Evolutionary conservation across 2,113 vertebrate species (phyloP).

Genomic region (Sylvietta virens): DNA sequence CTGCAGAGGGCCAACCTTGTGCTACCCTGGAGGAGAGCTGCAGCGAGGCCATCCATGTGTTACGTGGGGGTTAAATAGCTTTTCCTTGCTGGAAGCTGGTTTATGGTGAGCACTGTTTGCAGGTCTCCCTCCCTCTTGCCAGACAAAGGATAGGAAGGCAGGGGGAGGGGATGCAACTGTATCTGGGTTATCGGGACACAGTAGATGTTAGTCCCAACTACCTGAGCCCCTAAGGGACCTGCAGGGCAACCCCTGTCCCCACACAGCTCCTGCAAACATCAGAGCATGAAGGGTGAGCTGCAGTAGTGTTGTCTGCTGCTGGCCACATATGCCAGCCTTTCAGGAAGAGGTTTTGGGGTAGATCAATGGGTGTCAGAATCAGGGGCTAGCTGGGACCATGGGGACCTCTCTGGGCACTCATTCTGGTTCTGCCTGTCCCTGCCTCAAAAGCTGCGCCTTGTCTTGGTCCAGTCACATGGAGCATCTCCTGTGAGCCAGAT

Average conservation of each 20-base stretch:
- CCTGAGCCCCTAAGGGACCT: not conserved
- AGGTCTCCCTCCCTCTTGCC: not conserved
- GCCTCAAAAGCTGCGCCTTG: not conserved
- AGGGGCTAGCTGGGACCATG: not conserved
- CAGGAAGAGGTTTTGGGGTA: not conserved
- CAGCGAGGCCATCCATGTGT: not conserved
- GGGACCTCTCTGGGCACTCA: not conserved
- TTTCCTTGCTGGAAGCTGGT: not conserved
- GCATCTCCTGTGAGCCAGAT: not conserved
- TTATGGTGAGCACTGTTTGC: not conserved
- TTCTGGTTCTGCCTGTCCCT: not conserved
- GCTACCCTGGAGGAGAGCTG: not conserved
- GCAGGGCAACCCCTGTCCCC: not conserved
- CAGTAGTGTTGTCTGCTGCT: not conserved
- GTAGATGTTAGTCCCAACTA: not conserved
- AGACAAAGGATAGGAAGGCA: conserved; percentile 46
- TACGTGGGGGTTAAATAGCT: not conserved
- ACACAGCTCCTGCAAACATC: accelerated
- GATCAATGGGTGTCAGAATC: not conserved
- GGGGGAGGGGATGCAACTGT: not conserved
- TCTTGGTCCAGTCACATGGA: not conserved
- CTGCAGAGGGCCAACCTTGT: not conserved
- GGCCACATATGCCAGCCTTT: accelerated
- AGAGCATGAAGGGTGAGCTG: not conserved
- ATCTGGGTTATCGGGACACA: conserved; percentile 27